phyloP scores from a whole-genome alignment of 2,113 vertebrate genomes.

The Tylochromis polylepis region DNA sequence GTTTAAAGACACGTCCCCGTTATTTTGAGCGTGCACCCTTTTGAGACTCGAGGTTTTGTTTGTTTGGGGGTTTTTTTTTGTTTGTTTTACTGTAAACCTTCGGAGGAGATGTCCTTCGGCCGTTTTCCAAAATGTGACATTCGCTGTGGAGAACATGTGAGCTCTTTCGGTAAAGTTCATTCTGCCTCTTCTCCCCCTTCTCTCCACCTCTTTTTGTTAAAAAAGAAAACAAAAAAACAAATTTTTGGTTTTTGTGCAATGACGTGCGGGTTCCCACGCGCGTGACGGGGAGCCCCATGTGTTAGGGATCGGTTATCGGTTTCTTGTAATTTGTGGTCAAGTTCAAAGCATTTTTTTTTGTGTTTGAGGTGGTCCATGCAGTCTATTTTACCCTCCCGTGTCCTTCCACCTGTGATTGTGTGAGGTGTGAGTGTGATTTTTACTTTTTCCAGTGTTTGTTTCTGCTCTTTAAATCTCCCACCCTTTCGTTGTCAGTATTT shows the following conservation, averaged over 20 bases:
- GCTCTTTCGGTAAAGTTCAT: conserved; percentile 72
- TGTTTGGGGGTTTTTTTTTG: not conserved
- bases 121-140: not conserved
- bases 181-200: conserved; percentile 44
- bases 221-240: not conserved
- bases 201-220: not conserved
- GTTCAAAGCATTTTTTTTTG: conserved; percentile 49
- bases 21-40: not conserved
- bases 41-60: not conserved
- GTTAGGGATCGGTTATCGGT: conserved; percentile 36
- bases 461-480: conserved; percentile 33
- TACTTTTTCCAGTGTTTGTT: not conserved
- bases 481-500: conserved; percentile 66
- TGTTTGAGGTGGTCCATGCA: conserved; percentile 20
- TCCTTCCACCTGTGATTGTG: conserved; percentile 9
- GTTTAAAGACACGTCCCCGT: not conserved
- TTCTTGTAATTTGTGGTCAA: conserved; percentile 51
- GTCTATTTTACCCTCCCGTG: not conserved
- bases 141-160: conserved; percentile 17
- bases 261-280: conserved; percentile 50
- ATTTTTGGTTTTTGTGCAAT: conserved; percentile 45
- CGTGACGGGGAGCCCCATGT: conserved; percentile 48
- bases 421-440: conserved; percentile 37
- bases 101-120: not conserved
- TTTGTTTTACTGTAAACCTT: conserved; percentile 9